phyloP scores from a whole-genome alignment of 2,888 invertebrate genomes.

The Drosophila rubida region DNA sequence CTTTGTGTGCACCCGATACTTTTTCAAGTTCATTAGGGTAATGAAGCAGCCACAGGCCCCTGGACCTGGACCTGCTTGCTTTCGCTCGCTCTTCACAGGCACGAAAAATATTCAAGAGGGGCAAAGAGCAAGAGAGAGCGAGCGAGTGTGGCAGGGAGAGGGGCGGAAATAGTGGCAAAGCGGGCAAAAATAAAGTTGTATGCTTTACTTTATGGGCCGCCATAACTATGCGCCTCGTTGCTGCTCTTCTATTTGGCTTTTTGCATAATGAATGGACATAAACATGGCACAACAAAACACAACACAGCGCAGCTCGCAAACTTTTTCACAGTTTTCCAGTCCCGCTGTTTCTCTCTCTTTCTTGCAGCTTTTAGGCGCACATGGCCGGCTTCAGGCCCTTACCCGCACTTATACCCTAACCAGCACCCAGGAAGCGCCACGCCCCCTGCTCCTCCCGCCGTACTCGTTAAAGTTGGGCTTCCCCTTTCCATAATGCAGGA shows the following conservation, averaged over 20 bases:
- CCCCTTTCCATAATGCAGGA: not conserved
- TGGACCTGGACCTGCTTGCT: slow-evolving; percentile 20
- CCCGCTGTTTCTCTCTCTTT: slow-evolving; percentile 10
- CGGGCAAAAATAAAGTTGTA: slow-evolving; percentile 54
- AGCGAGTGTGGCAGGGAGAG: not conserved
- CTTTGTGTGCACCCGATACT: slow-evolving; percentile 77
- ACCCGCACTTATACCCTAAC: not conserved
- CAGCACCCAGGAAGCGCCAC: not conserved
- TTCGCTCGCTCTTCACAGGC: slow-evolving; percentile 12
- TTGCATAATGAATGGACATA: slow-evolving; percentile 76
- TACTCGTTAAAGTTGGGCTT: slow-evolving; percentile 41
- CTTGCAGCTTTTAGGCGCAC: slow-evolving; percentile 45
- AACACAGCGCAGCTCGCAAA: slow-evolving; percentile 26
- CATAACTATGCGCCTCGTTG: slow-evolving; percentile 61
- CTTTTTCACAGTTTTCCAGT: slow-evolving; percentile 47
- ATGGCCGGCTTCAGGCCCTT: slow-evolving; percentile 33
- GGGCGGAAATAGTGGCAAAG: slow-evolving; percentile 24
- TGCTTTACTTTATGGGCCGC: slow-evolving; percentile 63
- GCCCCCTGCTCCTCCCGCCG: not conserved
- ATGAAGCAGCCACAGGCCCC: slow-evolving; percentile 71
- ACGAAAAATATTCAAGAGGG: slow-evolving; percentile 22
- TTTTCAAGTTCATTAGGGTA: slow-evolving; percentile 80
- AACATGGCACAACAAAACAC: slow-evolving; percentile 39
- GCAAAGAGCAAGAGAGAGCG: not conserved
- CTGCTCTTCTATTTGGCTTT: slow-evolving; percentile 56